A percentile compares a stretch with the other conserved stretches of the same genome.
Conservation (phyloP, 2,113 vertebrate species). For the Elachura formosa region DNA sequence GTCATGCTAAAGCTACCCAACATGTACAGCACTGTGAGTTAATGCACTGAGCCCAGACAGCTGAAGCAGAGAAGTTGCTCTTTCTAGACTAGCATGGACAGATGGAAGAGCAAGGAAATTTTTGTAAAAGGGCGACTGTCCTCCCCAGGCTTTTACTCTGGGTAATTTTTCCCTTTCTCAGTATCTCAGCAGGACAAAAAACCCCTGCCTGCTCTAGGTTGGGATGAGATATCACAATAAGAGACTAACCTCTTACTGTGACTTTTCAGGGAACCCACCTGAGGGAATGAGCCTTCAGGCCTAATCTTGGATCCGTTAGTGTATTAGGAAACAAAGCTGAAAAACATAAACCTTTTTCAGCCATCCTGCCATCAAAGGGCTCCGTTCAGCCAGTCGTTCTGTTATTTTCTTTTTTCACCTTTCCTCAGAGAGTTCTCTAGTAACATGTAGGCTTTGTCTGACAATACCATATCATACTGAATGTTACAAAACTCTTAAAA, state of each 20-base stretch:
- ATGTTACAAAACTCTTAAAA: not conserved
- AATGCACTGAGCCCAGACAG: not conserved
- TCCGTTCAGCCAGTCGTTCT: not conserved
- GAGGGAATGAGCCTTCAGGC: not conserved
- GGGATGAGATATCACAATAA: not conserved
- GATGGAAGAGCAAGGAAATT: not conserved
- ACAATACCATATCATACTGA: not conserved
- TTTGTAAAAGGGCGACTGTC: not conserved
- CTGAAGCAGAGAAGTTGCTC: not conserved
- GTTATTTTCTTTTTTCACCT: not conserved
- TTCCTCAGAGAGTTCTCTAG: not conserved
- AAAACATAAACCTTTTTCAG: not conserved
- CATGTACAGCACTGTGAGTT: not conserved
- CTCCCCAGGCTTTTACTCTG: not conserved
- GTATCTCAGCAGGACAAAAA: not conserved
- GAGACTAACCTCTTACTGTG: not conserved
- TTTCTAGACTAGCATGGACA: not conserved
- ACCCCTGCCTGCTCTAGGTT: not conserved
- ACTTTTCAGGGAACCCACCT: not conserved
- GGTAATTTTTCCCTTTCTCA: not conserved
- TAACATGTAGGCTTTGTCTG: not conserved
- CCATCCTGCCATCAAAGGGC: not conserved
- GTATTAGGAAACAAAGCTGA: not conserved
- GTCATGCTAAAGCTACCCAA: not conserved
- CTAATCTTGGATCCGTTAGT: not conserved